Evolutionary conservation across 2,797 vertebrate species (phyloP).

Genomic region (Chiloscyllium punctatum): DNA sequence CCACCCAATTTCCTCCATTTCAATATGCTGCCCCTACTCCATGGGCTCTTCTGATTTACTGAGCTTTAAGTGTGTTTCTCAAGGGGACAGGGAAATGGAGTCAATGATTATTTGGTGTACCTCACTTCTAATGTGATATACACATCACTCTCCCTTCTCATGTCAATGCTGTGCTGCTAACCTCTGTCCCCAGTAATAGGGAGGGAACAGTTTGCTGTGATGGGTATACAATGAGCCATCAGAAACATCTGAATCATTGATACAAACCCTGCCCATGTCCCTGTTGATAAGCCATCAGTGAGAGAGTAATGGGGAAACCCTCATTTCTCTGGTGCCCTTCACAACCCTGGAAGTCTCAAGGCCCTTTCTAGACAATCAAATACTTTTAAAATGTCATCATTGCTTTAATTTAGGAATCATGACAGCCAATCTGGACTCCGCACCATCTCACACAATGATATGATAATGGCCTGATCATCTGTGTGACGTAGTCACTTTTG

Average conservation of each 20-base stretch:
- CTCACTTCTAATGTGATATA: too few species aligned
- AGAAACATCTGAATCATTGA: background rate
- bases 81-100: too few species aligned
- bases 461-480: background rate
- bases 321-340: background rate
- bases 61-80: too few species aligned
- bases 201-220: background rate
- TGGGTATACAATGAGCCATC: background rate
- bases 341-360: background rate
- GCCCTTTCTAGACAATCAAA: background rate
- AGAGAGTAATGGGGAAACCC: background rate
- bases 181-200: background rate
- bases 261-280: background rate
- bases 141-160: too few species aligned
- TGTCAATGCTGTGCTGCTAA: background rate
- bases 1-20: too few species aligned
- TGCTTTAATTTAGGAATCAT: background rate
- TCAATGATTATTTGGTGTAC: too few species aligned
- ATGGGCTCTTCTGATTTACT: too few species aligned
- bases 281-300: background rate
- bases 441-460: too few species aligned
- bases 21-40: too few species aligned
- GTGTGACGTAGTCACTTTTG: too few species aligned
- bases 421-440: background rate
- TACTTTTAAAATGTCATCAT: background rate